Evolutionary conservation across 2,888 invertebrate genomes (phyloP).

Genomic region (Caenorhabditis uteleia): DNA sequence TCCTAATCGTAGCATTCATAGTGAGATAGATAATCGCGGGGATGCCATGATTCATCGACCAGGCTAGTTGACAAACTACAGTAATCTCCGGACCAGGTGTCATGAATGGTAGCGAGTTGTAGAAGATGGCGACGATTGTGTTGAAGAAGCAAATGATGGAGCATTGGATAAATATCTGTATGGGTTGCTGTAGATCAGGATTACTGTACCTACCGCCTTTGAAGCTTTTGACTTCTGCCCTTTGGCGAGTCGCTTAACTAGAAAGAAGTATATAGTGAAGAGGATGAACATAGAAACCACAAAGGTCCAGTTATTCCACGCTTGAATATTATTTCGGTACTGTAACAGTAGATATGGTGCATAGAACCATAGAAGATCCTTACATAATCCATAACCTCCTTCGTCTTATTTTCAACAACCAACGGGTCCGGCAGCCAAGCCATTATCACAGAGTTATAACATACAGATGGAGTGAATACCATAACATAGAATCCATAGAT

Average conservation of each 20-base stretch:
- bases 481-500: no score
- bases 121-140: conserved; percentile 14
- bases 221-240: conserved; percentile 24
- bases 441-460: no score
- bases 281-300: conserved; percentile 10
- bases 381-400: no score
- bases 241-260: conserved; percentile 12
- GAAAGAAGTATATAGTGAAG: no score
- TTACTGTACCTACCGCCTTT: conserved; percentile 5
- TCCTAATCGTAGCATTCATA: conserved; percentile 18
- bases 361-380: no score
- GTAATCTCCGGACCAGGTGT: conserved; percentile 11
- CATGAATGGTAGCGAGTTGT: conserved; percentile 16
- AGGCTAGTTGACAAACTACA: conserved; percentile 15
- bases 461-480: no score
- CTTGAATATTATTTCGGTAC: no score
- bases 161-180: conserved; percentile 28
- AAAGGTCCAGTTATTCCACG: conserved; percentile 32
- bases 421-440: no score
- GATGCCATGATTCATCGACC: conserved; percentile 22
- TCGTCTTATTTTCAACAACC: no score
- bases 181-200: neutral
- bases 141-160: conserved; percentile 30
- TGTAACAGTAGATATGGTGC: no score
- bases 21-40: conserved; percentile 24